These are phyloP conservation scores for Sorex araneus DNA, from an alignment of 2,113 vertebrate species.

Conservation along the genomic window DNA sequence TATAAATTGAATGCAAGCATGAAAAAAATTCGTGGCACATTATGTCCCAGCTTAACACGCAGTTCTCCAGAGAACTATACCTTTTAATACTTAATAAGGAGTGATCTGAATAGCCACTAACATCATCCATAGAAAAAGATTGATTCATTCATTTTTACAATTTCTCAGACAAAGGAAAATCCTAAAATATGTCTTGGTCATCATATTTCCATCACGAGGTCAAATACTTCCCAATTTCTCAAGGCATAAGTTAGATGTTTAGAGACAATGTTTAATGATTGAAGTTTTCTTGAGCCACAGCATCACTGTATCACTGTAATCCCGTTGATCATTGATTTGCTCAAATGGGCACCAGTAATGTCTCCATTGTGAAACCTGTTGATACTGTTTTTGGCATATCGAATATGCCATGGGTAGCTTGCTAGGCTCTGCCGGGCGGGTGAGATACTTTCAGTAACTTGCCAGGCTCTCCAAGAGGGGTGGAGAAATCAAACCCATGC, in stretches of 20 bases:
- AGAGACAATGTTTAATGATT: conserved; percentile 27
- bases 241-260: conserved; percentile 56
- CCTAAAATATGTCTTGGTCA: conserved; percentile 56
- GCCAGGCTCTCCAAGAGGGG: no score
- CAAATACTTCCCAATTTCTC: conserved; percentile 13
- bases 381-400: no score
- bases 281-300: neutral
- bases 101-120: conserved; percentile 2
- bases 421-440: no score
- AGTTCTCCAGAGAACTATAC: neutral
- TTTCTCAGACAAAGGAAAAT: conserved; percentile 60
- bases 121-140: conserved; percentile 28
- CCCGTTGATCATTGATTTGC: no score
- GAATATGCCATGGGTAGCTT: no score
- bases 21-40: conserved; percentile 31
- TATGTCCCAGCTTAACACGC: neutral
- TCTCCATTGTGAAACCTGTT: no score
- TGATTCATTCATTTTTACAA: conserved; percentile 55
- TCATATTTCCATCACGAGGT: neutral
- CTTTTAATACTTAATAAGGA: conserved; percentile 55
- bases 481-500: no score
- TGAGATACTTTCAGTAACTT: no score
- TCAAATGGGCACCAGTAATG: no score
- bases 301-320: no score
- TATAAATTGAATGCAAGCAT: conserved; percentile 70